Evolutionary conservation across 35 echinoderm and acorn worm genomes (phyloP), one percentile per base, ranked within the genome.

Genomic region (Hemicentrotus pulcherrimus): DNA sequence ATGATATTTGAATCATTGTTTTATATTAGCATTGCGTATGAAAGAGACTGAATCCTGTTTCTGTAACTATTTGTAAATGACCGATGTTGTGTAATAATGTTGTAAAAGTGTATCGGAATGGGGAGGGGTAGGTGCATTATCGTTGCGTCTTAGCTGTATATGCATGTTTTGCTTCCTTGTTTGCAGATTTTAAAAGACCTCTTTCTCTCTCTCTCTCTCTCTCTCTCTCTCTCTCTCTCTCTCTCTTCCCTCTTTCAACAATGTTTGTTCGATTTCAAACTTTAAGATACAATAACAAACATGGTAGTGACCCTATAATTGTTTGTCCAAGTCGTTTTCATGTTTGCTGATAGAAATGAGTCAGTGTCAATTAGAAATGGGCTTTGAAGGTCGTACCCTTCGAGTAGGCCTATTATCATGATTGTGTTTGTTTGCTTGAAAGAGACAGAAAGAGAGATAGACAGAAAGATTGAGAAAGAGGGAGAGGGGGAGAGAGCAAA

Each of bases 331-430:
- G 65, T 78, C 65, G 65, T n/a, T 78, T 78, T 78, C 6, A 78
- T n/a, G 65, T 78, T 78, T 78, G 65, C 65, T 78, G 65, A 78
- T 78, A 78, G 65, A 78, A 33, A 41, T 90, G 88, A 47, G 88
- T 33, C 88, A 41, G 46, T 47, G 32, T 90, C 88, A 90, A 90
- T 90, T 24, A 90, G 32, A 19, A 90, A 8, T 90, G 88, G 12
- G 0, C 32, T 4, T 30, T 18, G 46, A 47, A 47, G 46, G 88
- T 90, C 88, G n/a, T 90, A 90, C 6, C 88, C 46, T 90, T 90
- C 88, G 45, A 24, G 46, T 90, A 85, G 15, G 15, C n/a, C 70
- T 19, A 30, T 19, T 85, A 85, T 41, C 35, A 41, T 3, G 35
- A 41, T 55, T 55, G 50, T 55, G 50, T 11, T 55, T 55, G 50